phyloP scores from a whole-genome alignment of 2,113 vertebrate genomes.

The Catagonus wagneri region DNA sequence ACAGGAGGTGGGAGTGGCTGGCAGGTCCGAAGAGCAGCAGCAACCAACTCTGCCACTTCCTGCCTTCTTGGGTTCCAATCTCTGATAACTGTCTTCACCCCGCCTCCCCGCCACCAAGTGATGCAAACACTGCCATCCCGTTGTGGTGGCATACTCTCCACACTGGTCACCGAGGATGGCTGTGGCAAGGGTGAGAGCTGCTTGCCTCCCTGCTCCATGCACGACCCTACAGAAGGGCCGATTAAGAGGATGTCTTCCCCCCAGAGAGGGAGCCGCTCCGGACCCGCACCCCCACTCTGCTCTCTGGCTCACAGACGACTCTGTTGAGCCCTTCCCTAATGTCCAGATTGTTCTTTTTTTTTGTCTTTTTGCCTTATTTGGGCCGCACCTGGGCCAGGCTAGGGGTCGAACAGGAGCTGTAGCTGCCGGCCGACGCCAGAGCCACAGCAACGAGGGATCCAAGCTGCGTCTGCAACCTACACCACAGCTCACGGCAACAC shows the following conservation, averaged over 20 bases:
- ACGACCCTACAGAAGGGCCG: not conserved
- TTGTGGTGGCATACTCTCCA: not conserved
- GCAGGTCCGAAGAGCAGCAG: not conserved
- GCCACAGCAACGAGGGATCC: too few species aligned
- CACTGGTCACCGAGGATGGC: not conserved
- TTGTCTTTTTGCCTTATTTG: too few species aligned
- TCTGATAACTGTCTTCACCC: not conserved
- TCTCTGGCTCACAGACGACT: not conserved
- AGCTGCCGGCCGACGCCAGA: too few species aligned
- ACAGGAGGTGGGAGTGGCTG: not conserved
- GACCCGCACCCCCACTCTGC: not conserved
- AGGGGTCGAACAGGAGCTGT: too few species aligned
- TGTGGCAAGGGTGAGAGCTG: not conserved
- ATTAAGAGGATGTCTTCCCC: not conserved
- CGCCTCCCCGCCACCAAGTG: not conserved
- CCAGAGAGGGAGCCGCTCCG: not conserved
- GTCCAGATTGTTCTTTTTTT: not conserved
- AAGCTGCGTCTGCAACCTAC: too few species aligned
- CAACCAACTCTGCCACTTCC: conserved; percentile 25
- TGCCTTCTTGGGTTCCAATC: conserved; percentile 31
- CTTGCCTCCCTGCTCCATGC: not conserved
- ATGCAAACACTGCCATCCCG: not conserved
- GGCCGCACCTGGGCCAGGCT: too few species aligned
- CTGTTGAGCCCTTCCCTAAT: too few species aligned
- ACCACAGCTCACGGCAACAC: too few species aligned